Conservation (phyloP, 2,797 vertebrate genomes). For the Girardinus metallicus region DNA sequence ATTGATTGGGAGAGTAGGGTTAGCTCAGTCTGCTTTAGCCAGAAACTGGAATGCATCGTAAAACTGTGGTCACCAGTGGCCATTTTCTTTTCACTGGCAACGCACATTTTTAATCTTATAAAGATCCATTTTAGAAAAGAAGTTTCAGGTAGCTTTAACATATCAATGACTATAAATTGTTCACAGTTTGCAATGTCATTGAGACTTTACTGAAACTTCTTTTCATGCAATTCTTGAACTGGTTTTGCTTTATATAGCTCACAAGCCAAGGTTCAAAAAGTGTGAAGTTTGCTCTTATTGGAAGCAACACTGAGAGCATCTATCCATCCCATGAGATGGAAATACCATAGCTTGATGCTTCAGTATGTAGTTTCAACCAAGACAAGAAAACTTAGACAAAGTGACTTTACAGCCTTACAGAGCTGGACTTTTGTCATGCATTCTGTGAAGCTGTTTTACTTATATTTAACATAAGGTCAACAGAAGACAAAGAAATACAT, state of each 20-base stretch:
- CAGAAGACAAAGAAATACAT: slow-evolving; percentile 33
- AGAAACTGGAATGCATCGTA: slow-evolving; percentile 67
- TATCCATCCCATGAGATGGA: slow-evolving; percentile 56
- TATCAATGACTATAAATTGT: slow-evolving; percentile 69
- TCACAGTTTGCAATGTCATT: slow-evolving; percentile 54
- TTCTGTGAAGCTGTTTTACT: slow-evolving; percentile 75
- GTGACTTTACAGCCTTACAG: slow-evolving; percentile 69
- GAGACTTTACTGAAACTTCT: slow-evolving; percentile 69
- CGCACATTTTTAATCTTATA: slow-evolving; percentile 65
- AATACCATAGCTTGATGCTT: slow-evolving; percentile 59
- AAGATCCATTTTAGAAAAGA: slow-evolving; percentile 68
- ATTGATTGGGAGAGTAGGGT: slow-evolving; percentile 79
- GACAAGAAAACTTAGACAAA: slow-evolving; percentile 56
- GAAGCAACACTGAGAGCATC: slow-evolving; percentile 41
- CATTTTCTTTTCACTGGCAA: slow-evolving; percentile 40
- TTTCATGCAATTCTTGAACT: slow-evolving; percentile 53
- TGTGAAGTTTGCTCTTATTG: slow-evolving; percentile 48
- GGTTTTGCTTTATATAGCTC: slow-evolving; percentile 46
- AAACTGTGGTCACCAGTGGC: slow-evolving; percentile 63
- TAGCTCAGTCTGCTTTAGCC: slow-evolving; percentile 77
- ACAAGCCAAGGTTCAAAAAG: slow-evolving; percentile 58
- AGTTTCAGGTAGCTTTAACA: slow-evolving; percentile 55
- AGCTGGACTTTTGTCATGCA: neutral
- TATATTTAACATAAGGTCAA: slow-evolving; percentile 63
- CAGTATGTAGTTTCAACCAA: slow-evolving; percentile 65